Conservation (phyloP, 2,797 vertebrate species). For the Helostoma temminkii region DNA sequence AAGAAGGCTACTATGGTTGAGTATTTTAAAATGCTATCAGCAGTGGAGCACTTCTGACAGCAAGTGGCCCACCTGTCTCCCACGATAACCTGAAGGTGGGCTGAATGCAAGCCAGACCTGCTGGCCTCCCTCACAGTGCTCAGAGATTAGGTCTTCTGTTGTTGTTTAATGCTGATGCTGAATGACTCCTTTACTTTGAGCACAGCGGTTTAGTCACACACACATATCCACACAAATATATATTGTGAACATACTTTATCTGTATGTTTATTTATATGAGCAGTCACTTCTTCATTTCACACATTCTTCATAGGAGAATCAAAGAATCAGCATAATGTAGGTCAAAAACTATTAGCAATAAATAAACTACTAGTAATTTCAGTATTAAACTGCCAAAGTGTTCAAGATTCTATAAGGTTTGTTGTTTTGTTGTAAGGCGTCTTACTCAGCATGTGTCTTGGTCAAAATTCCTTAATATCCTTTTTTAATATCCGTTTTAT, state of each 20-base stretch:
- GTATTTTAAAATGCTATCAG: conserved; percentile 47
- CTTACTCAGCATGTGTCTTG: no score
- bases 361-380: neutral
- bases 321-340: neutral
- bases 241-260: no score
- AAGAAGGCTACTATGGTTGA: conserved; percentile 29
- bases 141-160: conserved; percentile 26
- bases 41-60: conserved; percentile 26
- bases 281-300: neutral
- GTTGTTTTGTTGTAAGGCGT: no score
- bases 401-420: no score
- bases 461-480: no score
- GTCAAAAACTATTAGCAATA: neutral
- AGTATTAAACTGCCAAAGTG: neutral
- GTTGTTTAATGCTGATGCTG: conserved; percentile 27
- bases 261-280: neutral
- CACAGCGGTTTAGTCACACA: conserved; percentile 17
- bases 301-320: neutral
- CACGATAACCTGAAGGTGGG: conserved; percentile 41
- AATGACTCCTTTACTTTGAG: conserved; percentile 15
- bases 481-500: no score
- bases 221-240: neutral
- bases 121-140: conserved; percentile 13
- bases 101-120: conserved; percentile 23
- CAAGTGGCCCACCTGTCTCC: conserved; percentile 32